These are phyloP conservation scores for Ceratina australensis DNA, from an alignment of 1,140 invertebrate genomes.

Conservation along the genomic window DNA sequence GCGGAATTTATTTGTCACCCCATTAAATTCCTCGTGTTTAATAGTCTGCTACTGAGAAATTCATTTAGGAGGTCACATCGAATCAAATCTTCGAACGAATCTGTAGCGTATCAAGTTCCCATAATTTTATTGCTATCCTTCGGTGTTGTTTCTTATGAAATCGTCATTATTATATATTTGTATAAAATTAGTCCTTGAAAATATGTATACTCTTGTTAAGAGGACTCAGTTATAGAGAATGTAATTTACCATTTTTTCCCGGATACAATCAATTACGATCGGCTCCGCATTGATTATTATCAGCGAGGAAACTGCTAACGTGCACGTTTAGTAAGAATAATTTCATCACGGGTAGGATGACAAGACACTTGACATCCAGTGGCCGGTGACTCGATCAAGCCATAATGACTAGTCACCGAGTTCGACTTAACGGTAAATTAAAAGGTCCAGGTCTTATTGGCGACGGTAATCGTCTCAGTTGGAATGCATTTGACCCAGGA, in stretches of 20 bases:
- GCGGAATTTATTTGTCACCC: conserved; percentile 21
- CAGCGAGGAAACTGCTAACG: not conserved
- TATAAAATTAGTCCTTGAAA: too few relatives aligned
- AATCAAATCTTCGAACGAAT: not conserved
- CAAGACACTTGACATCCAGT: conserved; percentile 39
- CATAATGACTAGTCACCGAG: conserved; percentile 53
- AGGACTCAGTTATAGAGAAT: too few relatives aligned
- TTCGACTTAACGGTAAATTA: conserved; percentile 43
- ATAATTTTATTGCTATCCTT: not conserved
- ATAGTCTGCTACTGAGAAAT: conserved; percentile 12
- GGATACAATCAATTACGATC: not conserved
- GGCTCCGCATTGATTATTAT: too few relatives aligned
- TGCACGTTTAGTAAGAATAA: not conserved
- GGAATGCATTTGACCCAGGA: conserved; percentile 59
- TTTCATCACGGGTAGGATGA: conserved; percentile 27
- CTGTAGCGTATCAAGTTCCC: not conserved
- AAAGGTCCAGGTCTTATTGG: conserved; percentile 54
- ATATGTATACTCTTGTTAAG: too few relatives aligned
- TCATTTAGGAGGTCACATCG: not conserved
- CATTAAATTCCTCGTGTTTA: not conserved
- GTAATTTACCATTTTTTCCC: not conserved
- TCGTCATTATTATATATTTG: too few relatives aligned
- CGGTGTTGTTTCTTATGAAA: too few relatives aligned
- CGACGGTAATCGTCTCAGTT: conserved; percentile 39
- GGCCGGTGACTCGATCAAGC: conserved; percentile 47